Percentiles rank a stretch among this genome's conserved stretches.
These are phyloP conservation scores for Pangasius mekongensis DNA, from an alignment of 2,797 vertebrate species.

Conservation along the genomic window DNA sequence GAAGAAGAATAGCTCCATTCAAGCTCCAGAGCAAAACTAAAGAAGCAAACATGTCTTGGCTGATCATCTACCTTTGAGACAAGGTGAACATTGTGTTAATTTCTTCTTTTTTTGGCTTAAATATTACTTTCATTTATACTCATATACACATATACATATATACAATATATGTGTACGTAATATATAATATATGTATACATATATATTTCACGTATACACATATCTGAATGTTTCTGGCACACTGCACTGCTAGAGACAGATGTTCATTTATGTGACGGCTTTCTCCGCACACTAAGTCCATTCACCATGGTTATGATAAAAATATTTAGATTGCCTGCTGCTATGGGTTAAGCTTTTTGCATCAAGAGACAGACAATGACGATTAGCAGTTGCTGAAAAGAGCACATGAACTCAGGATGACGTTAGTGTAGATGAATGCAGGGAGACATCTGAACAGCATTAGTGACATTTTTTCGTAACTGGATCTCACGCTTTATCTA, in stretches of 20 bases:
- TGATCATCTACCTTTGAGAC: neutral
- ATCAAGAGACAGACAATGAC: neutral
- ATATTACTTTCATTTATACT: neutral
- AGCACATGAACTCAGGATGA: neutral
- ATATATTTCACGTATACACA: neutral
- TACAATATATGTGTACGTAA: too few relatives aligned
- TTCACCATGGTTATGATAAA: constrained; percentile 11
- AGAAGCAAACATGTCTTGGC: neutral
- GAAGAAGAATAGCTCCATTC: neutral
- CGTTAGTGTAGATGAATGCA: neutral
- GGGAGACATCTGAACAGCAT: neutral
- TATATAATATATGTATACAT: too few relatives aligned
- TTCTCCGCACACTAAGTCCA: neutral
- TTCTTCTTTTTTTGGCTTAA: neutral
- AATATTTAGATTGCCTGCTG: neutral
- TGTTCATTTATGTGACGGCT: neutral
- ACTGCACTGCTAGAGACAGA: neutral
- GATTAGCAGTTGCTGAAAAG: neutral
- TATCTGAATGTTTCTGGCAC: neutral
- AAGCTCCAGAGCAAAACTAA: neutral
- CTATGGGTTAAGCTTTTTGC: neutral
- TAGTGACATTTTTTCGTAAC: neutral
- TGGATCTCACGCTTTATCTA: constrained; percentile 11
- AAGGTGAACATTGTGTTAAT: neutral
- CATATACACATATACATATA: neutral